phyloP scores from a whole-genome alignment of 2,797 vertebrate genomes.

The Neostethus bicornis region DNA sequence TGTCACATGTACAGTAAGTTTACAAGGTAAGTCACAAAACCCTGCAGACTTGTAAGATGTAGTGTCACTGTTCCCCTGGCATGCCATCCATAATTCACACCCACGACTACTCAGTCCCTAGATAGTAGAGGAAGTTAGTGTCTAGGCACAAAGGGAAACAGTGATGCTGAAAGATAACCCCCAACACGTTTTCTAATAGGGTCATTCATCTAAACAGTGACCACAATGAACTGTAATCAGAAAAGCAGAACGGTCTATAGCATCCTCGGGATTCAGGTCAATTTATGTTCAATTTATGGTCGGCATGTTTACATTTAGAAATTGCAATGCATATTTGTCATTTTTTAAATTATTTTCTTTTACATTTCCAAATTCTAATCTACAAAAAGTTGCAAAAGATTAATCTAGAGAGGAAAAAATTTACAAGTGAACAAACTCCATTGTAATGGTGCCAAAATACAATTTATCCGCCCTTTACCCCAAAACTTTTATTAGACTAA shows the following conservation, averaged over 20 bases:
- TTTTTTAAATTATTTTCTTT: not conserved
- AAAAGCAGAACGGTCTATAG: slow-evolving; percentile 11
- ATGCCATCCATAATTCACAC: slow-evolving; percentile 55
- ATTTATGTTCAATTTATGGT: too few relatives aligned
- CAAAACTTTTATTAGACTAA: too few relatives aligned
- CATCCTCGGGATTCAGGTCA: too few relatives aligned
- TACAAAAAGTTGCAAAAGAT: not conserved
- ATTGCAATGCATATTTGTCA: too few relatives aligned
- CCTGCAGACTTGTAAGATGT: slow-evolving; percentile 24
- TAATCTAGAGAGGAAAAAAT: too few relatives aligned
- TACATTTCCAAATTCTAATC: not conserved
- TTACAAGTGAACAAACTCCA: not conserved
- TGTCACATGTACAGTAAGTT: slow-evolving; percentile 18
- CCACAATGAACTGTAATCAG: slow-evolving; percentile 54
- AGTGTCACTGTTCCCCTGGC: slow-evolving; percentile 27
- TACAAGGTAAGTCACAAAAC: slow-evolving; percentile 20
- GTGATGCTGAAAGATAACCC: slow-evolving; percentile 73
- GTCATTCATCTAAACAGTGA: slow-evolving; percentile 74
- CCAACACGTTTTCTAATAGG: slow-evolving; percentile 67
- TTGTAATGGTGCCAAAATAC: too few relatives aligned
- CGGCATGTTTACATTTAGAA: too few relatives aligned
- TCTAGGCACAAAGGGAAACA: slow-evolving; percentile 44
- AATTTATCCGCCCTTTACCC: too few relatives aligned
- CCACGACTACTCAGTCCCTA: slow-evolving; percentile 38
- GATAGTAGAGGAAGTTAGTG: slow-evolving; percentile 54